These are phyloP conservation scores for Psilopogon haemacephalus DNA, from an alignment of 2,113 vertebrate genomes.

Conservation along the genomic window DNA sequence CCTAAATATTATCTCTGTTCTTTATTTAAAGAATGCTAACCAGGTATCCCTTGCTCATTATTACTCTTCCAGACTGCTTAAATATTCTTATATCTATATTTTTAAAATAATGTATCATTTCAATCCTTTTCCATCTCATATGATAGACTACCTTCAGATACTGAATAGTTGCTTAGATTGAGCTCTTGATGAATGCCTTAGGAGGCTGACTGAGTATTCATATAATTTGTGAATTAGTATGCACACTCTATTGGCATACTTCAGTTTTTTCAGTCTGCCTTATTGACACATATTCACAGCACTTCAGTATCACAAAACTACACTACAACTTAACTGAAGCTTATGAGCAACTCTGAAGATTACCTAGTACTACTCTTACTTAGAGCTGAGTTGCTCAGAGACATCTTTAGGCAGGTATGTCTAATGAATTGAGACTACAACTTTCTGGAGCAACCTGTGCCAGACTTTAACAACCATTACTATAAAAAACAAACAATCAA, in stretches of 20 bases:
- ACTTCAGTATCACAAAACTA: not conserved
- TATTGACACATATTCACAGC: accelerated
- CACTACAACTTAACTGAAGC: not conserved
- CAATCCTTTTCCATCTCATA: not conserved
- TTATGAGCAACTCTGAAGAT: not conserved
- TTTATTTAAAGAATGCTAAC: not conserved
- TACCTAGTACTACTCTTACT: not conserved
- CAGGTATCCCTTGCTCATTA: not conserved
- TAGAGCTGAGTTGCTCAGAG: not conserved
- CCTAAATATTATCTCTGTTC: not conserved
- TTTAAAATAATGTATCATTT: not conserved
- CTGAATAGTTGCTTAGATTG: not conserved
- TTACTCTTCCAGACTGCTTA: not conserved
- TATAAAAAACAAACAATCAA: not conserved
- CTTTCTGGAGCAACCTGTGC: not conserved
- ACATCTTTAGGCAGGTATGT: accelerated
- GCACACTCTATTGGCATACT: not conserved
- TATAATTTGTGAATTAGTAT: not conserved
- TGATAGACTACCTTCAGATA: not conserved
- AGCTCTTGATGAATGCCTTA: not conserved
- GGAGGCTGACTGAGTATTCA: not conserved
- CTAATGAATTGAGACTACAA: not conserved
- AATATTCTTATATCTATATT: not conserved
- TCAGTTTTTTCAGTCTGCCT: not conserved
- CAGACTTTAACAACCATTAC: not conserved